These are phyloP conservation scores for Telmatochromis sp. DNA, from an alignment of 2,113 vertebrate genomes.

Conservation along the genomic window DNA sequence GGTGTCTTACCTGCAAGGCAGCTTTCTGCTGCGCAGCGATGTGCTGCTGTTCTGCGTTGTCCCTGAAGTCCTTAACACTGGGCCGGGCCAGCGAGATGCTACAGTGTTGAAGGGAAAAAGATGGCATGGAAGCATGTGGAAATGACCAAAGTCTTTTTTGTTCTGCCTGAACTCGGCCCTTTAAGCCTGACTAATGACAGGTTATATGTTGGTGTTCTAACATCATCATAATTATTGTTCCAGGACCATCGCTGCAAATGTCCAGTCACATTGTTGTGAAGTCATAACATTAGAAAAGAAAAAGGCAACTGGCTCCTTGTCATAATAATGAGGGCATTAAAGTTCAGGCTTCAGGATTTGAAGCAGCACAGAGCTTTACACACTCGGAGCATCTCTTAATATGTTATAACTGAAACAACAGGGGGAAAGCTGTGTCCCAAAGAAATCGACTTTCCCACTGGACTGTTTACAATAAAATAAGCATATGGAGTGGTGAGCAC, in stretches of 20 bases:
- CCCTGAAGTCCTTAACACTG: slow-evolving; percentile 84
- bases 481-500: background rate
- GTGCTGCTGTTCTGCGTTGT: slow-evolving; percentile 94
- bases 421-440: background rate
- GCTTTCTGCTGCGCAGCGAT: slow-evolving; percentile 96
- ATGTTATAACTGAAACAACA: background rate
- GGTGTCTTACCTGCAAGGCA: slow-evolving; percentile 67
- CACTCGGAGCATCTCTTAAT: background rate
- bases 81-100: slow-evolving; percentile 81
- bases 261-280: background rate
- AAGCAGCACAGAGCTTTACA: background rate
- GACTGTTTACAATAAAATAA: background rate
- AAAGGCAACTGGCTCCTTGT: background rate
- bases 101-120: background rate
- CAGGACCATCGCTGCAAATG: background rate
- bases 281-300: background rate
- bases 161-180: background rate
- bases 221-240: background rate
- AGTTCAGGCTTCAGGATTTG: background rate
- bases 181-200: background rate
- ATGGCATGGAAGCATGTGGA: background rate
- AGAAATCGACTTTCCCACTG: background rate
- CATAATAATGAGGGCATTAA: background rate
- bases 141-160: background rate
- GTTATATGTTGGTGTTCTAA: background rate